Conservation (phyloP, 1,140 invertebrate genomes). For the Whitmania pigra region DNA sequence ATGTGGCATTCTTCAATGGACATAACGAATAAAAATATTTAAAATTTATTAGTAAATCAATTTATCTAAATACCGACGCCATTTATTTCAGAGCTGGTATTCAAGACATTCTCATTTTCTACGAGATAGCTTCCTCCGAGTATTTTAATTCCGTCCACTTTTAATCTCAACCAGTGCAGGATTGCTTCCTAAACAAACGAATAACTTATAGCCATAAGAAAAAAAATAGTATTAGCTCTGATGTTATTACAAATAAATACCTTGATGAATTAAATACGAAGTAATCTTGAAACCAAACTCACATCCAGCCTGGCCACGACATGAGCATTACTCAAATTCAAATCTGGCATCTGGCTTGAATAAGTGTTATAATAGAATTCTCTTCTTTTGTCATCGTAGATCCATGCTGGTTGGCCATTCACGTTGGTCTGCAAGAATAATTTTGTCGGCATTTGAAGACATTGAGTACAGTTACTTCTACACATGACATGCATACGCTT, state of each 20-base stretch:
- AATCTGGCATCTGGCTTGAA: constrained; percentile 56
- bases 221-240: no score
- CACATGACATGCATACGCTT: no score
- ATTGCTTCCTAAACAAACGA: constrained; percentile 47
- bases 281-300: constrained; percentile 18
- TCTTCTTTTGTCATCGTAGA: constrained; percentile 51
- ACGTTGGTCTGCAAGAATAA: constrained; percentile 46
- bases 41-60: constrained; percentile 23
- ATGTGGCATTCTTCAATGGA: no score
- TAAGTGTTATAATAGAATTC: constrained; percentile 66
- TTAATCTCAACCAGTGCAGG: constrained; percentile 60
- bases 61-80: constrained; percentile 17
- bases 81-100: constrained; percentile 29
- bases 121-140: constrained; percentile 32
- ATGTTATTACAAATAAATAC: no score
- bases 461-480: no score
- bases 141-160: constrained; percentile 65
- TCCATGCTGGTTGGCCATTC: constrained; percentile 59
- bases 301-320: constrained; percentile 56
- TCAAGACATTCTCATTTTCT: constrained; percentile 32
- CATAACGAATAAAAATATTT: constrained; percentile 48
- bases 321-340: constrained; percentile 55
- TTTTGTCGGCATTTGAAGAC: no score
- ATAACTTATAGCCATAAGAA: no score
- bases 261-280: no score